phyloP scores from a whole-genome alignment of 2,113 vertebrate species.

The Athene noctua region DNA sequence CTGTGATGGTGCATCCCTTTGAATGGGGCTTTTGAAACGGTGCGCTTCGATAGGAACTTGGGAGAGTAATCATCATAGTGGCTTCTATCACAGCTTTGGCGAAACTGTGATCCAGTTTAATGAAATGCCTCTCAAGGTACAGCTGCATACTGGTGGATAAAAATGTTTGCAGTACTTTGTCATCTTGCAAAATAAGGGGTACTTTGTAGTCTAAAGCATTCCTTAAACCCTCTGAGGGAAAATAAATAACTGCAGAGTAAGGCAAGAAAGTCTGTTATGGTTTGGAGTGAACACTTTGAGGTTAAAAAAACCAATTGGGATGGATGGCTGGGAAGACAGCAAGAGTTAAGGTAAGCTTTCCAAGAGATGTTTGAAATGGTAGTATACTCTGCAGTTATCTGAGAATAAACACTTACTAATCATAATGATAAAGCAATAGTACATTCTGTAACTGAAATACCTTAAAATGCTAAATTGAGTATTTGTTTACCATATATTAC shows the following conservation, averaged over 20 bases:
- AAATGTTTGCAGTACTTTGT: background rate
- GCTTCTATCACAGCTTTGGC: background rate
- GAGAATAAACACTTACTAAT: background rate
- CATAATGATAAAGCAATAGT: background rate
- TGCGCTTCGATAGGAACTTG: background rate
- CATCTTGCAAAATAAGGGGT: background rate
- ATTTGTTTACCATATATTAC: background rate
- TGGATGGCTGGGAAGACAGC: background rate
- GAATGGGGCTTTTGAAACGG: background rate
- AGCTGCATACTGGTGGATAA: fast-evolving
- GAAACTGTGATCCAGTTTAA: background rate
- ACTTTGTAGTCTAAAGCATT: background rate
- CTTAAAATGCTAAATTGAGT: background rate
- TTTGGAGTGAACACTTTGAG: fast-evolving
- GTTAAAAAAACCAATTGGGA: background rate
- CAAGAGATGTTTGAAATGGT: background rate
- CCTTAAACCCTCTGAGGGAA: background rate
- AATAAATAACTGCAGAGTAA: background rate
- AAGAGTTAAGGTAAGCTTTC: background rate
- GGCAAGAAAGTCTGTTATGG: background rate
- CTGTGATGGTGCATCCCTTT: fast-evolving
- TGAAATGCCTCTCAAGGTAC: background rate
- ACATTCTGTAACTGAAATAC: background rate
- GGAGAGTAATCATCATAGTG: fast-evolving
- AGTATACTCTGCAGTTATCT: background rate